Base-by-base conservation (phyloP, 2,888 invertebrate genomes). In the Cybosia mesomella region DNA sequence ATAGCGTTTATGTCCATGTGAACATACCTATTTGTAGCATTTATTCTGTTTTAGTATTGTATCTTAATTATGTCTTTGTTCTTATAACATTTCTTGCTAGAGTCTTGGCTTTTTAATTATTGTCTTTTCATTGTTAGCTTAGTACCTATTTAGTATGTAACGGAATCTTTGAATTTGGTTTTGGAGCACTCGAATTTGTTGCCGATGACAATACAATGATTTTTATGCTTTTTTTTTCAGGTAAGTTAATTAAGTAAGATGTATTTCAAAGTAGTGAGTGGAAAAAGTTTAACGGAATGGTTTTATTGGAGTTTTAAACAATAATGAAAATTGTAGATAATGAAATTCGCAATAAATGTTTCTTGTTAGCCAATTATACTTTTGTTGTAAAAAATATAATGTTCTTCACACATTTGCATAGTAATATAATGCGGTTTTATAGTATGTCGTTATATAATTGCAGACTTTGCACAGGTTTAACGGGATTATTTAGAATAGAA, bases 371-470 rank as follows among this genome's bases (percentile, higher is more conserved):
- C 32, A 22, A 55, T 60, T 21, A 54, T n/a, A 54, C 49, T n/a
- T 24, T 49, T 24, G 49, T 18, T 18, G 34, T 24, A 28, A 28
- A 49, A 49, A 43, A 28, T 5, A n/a, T 28, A 13, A 49, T 8
- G 49, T 28, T 49, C 15, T 4, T 5, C 11, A 43, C 53, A 66
- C 49, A 59, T 66, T 53, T 34, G 32, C 28, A 13, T 22, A 54
- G 53, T 22, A 34, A 53, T 66, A 55, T 49, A 58, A 58, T 39
- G 43, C 21, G n/a, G 21, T 61, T 62, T 58, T 57, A 32, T 67
- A 43, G 32, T 57, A n/a, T 21, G 7, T 49, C 0, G 21, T 39
- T 66, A 61, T n/a, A 49, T 18, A 49, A 11, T 49, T 61, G 22
- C 22, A 43, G 49, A n/a, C 22, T 60, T 61, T 60, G 10, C 22